Percentiles rank a stretch among this genome's conserved stretches.
Evolutionary conservation across 2,888 invertebrate genomes (phyloP).

Genomic region (Rhogogaster chlorosoma): DNA sequence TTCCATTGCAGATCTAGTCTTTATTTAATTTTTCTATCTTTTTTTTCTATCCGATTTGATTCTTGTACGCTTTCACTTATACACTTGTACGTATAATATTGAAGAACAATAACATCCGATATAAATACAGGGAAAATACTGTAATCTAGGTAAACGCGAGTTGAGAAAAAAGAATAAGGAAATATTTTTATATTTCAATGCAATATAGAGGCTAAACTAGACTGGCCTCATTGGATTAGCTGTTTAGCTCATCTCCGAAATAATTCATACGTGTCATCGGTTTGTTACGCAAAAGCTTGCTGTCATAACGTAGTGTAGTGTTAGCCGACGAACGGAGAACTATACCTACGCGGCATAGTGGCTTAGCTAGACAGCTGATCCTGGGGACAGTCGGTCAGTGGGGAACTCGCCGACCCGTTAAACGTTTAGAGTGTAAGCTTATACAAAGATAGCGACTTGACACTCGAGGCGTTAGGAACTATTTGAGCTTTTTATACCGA

Average conservation of each 20-base stretch:
- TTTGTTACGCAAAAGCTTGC: conserved; percentile 35
- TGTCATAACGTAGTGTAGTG: conserved; percentile 30
- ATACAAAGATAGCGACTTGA: not conserved
- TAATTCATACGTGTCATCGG: conserved; percentile 41
- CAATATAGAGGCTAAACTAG: not conserved
- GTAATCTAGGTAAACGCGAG: not conserved
- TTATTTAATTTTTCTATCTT: too few species aligned
- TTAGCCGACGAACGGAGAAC: not conserved
- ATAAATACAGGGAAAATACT: not conserved
- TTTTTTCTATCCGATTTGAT: not conserved
- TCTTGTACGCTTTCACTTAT: conserved; percentile 13
- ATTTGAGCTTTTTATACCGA: not conserved
- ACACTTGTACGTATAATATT: not conserved
- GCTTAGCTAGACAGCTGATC: conserved; percentile 42
- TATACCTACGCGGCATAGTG: not conserved
- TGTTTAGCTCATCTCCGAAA: conserved; percentile 47
- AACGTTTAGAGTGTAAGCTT: conserved; percentile 29
- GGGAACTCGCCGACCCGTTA: conserved; percentile 42
- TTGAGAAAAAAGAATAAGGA: not conserved
- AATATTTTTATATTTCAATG: not conserved
- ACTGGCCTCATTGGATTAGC: conserved; percentile 16
- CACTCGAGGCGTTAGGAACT: conserved; percentile 24
- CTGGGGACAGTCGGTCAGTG: conserved; percentile 46
- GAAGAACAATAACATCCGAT: not conserved
- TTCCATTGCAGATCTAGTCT: too few species aligned